These are phyloP conservation scores for Myrmophylax atrothorax DNA, from an alignment of 2,113 vertebrate species.

Conservation along the genomic window DNA sequence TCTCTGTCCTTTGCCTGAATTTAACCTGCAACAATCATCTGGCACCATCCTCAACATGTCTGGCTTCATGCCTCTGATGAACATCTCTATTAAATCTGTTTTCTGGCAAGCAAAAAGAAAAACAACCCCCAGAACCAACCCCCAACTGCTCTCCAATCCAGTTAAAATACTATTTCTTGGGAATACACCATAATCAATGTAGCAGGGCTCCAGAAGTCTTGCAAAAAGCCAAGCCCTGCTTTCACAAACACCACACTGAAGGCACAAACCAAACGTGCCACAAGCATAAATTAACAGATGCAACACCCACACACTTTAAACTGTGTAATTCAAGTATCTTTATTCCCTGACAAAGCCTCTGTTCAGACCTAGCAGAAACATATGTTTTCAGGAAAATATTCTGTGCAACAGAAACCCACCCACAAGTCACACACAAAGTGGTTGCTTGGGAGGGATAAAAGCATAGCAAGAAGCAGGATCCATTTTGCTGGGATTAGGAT, in stretches of 20 bases:
- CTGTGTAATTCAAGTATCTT: not conserved
- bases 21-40: not conserved
- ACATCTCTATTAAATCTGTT: not conserved
- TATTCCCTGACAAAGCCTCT: not conserved
- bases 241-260: not conserved
- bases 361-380: not conserved
- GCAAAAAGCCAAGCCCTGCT: not conserved
- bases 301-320: not conserved
- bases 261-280: not conserved
- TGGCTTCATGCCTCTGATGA: not conserved
- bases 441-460: not conserved
- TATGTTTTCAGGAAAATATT: not conserved
- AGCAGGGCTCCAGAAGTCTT: not conserved
- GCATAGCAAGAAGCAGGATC: not conserved
- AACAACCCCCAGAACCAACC: not conserved
- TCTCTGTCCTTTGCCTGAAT: not conserved
- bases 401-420: not conserved
- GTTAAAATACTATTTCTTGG: not conserved
- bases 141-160: not conserved
- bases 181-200: fast-evolving
- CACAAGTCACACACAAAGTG: not conserved
- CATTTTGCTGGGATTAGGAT: not conserved
- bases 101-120: not conserved
- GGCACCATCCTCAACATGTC: not conserved
- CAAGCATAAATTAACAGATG: not conserved